phyloP scores from a whole-genome alignment of 2,888 invertebrate species.

The Drosophila infuscata region DNA sequence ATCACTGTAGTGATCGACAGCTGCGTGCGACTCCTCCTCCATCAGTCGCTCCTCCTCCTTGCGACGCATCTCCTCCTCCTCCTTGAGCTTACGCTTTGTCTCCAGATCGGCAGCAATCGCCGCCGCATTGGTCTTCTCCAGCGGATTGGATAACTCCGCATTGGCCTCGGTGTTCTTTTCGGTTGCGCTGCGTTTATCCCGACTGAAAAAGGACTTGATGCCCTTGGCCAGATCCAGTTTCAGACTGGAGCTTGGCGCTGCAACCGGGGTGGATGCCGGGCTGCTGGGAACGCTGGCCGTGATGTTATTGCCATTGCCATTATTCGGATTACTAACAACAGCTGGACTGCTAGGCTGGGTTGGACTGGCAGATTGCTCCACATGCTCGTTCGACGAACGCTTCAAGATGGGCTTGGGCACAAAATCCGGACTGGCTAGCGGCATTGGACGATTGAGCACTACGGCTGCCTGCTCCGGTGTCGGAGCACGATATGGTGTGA shows the following conservation, averaged over 20 bases:
- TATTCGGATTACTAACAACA: conserved; percentile 3
- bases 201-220: conserved; percentile 83
- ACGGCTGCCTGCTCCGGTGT: conserved; percentile 87
- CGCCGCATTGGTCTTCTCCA: conserved; percentile 69
- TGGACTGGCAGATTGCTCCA: conserved; percentile 72
- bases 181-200: conserved; percentile 80
- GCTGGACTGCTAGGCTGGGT: conserved; percentile 58
- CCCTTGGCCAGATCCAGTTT: conserved; percentile 79
- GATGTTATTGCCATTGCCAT: conserved; percentile 2
- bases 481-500: conserved; percentile 83
- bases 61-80: conserved; percentile 81
- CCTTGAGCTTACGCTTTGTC: conserved; percentile 79
- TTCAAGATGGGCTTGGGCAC: conserved; percentile 93
- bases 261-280: not conserved
- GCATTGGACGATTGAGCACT: conserved; percentile 87
- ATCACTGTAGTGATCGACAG: conserved; percentile 92
- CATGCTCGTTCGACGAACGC: conserved; percentile 85
- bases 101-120: conserved; percentile 83
- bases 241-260: conserved; percentile 29
- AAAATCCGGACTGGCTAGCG: conserved; percentile 89
- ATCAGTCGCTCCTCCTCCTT: conserved; percentile 79
- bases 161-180: conserved; percentile 82
- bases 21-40: conserved; percentile 89
- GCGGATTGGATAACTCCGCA: conserved; percentile 69
- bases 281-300: not conserved